Conservation (phyloP, 2,113 vertebrate species). For the Chaetorhynchus papuensis region DNA sequence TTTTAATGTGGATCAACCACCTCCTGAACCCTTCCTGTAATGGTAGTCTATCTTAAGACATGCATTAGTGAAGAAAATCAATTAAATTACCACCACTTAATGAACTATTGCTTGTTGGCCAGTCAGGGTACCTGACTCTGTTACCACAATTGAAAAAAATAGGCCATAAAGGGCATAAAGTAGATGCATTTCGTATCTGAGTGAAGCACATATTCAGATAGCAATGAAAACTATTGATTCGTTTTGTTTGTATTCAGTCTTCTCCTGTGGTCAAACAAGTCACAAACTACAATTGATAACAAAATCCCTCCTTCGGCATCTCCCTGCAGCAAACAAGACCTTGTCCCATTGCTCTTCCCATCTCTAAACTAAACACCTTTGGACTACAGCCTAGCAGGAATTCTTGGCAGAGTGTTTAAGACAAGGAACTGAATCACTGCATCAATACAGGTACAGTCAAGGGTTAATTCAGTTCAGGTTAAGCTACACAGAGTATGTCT, state of each 20-base stretch:
- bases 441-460: neutral
- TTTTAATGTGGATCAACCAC: neutral
- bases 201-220: neutral
- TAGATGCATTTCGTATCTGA: neutral
- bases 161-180: neutral
- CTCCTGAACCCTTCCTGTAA: neutral
- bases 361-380: rapidly evolving
- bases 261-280: neutral
- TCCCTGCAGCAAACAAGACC: neutral
- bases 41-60: neutral
- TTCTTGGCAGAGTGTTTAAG: neutral
- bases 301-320: neutral
- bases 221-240: neutral
- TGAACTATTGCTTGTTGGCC: neutral
- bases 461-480: neutral
- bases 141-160: neutral
- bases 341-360: neutral
- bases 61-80: constrained; percentile 27
- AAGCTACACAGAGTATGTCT: neutral
- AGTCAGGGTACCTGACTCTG: neutral
- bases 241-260: neutral
- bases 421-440: neutral
- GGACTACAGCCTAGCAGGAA: neutral
- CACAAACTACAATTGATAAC: neutral
- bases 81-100: constrained; percentile 21